Percentiles rank a stretch among this genome's conserved stretches.
Evolutionary conservation across 2,888 invertebrate genomes (phyloP).

Genomic region (Pycnomerus fuliginosus): DNA sequence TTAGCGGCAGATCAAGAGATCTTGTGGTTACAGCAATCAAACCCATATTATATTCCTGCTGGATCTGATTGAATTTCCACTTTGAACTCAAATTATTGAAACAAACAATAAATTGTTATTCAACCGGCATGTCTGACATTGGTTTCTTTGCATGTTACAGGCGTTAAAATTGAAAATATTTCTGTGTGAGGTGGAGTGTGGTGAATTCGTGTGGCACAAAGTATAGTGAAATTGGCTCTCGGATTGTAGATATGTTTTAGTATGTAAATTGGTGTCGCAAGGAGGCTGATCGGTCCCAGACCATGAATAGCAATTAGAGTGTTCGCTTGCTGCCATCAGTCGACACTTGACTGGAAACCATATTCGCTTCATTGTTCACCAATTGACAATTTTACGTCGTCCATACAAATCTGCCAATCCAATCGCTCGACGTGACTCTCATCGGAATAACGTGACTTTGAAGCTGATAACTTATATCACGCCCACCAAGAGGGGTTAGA

Average conservation of each 20-base stretch:
- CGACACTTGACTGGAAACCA: constrained; percentile 26
- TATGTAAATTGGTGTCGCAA: constrained; percentile 52
- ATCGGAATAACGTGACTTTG: constrained; percentile 13
- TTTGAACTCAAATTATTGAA: too few relatives aligned
- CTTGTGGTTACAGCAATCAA: too few relatives aligned
- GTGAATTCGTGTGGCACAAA: constrained; percentile 30
- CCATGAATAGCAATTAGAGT: constrained; percentile 53
- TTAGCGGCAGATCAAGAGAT: too few relatives aligned
- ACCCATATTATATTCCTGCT: too few relatives aligned
- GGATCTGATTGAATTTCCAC: too few relatives aligned
- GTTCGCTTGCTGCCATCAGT: constrained; percentile 38
- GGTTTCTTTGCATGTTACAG: too few relatives aligned
- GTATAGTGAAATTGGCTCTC: constrained; percentile 43
- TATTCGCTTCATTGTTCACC: constrained; percentile 23
- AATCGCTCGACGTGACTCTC: constrained; percentile 7
- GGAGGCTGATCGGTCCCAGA: constrained; percentile 51
- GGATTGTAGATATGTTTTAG: constrained; percentile 49
- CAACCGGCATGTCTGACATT: too few relatives aligned
- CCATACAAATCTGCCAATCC: constrained; percentile 14
- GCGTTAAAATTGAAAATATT: constrained; percentile 1
- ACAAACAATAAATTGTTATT: too few relatives aligned
- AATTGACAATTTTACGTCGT: constrained; percentile 20
- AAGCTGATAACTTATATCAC: too few relatives aligned
- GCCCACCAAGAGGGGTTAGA: too few relatives aligned
- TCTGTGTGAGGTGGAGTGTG: constrained; percentile 18